A percentile compares a stretch with the other conserved stretches of the same genome.
Evolutionary conservation across 2,797 vertebrate species (phyloP).

Genomic region (Champsocephalus gunnari): DNA sequence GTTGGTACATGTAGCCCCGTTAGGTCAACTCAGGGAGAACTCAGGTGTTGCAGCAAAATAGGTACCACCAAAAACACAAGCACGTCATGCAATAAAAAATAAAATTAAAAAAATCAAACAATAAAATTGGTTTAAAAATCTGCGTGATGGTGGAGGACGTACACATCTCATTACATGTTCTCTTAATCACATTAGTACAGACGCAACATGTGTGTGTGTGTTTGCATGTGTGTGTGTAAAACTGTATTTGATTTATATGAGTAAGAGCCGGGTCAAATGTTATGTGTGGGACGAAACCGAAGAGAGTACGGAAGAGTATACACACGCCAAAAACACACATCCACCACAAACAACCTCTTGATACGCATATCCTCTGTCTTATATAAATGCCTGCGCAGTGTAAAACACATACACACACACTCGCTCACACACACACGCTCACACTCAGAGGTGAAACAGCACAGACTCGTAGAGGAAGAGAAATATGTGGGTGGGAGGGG

Average conservation of each 20-base stretch:
- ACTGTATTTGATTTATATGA: slow-evolving; percentile 65
- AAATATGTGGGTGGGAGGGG: slow-evolving; percentile 67
- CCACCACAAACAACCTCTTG: slow-evolving; percentile 57
- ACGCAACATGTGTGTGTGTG: slow-evolving; percentile 47
- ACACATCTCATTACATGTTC: slow-evolving; percentile 63
- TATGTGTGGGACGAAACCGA: slow-evolving; percentile 70
- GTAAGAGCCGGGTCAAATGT: slow-evolving; percentile 75
- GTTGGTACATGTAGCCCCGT: slow-evolving; percentile 43
- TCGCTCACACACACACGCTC: slow-evolving; percentile 10
- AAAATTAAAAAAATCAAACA: slow-evolving; percentile 36
- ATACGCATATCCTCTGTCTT: slow-evolving; percentile 72
- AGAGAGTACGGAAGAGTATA: slow-evolving; percentile 59
- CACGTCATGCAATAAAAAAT: slow-evolving; percentile 75
- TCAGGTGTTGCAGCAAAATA: slow-evolving; percentile 77
- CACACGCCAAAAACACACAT: slow-evolving; percentile 42
- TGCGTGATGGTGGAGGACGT: slow-evolving; percentile 64
- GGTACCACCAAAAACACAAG: slow-evolving; percentile 80
- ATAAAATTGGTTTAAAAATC: slow-evolving; percentile 67
- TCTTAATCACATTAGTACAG: slow-evolving; percentile 58
- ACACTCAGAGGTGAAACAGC: slow-evolving; percentile 69
- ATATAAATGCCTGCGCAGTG: slow-evolving; percentile 78
- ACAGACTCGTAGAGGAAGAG: slow-evolving; percentile 74
- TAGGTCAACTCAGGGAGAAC: slow-evolving; percentile 70
- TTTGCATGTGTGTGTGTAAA: slow-evolving; percentile 30
- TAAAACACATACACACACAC: slow-evolving; percentile 56